Conservation (phyloP, 1,140 invertebrate genomes). For the Goniozus legneri region DNA sequence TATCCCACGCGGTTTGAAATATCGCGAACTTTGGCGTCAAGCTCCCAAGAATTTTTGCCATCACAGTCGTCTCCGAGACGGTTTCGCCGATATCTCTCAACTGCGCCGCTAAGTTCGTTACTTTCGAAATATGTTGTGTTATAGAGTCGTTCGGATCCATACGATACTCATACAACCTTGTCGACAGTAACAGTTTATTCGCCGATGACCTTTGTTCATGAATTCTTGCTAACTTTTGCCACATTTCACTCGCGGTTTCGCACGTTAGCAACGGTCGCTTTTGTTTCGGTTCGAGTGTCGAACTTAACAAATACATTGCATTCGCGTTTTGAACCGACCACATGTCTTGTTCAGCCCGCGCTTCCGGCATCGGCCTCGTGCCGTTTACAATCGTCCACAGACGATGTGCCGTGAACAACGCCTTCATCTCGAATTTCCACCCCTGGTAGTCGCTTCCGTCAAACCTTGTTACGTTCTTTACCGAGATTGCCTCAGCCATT, state of each 20-base stretch:
- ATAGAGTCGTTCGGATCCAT: constrained; percentile 3
- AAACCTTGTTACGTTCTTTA: neutral
- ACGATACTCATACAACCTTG: constrained; percentile 1
- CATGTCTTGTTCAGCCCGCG: neutral
- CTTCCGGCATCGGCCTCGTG: neutral
- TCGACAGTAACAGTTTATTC: constrained; percentile 5
- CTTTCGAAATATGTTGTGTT: constrained; percentile 7
- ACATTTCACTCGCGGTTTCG: constrained; percentile 8
- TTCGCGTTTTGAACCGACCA: neutral
- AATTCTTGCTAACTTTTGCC: constrained; percentile 7
- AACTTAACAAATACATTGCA: neutral
- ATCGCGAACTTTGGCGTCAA: constrained; percentile 1
- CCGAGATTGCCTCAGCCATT: neutral
- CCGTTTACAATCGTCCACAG: neutral
- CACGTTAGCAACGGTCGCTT: neutral
- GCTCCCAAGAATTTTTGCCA: constrained; percentile 11
- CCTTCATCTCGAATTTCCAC: constrained; percentile 1
- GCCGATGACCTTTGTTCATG: constrained; percentile 6
- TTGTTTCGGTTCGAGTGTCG: neutral
- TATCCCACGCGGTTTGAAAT: constrained; percentile 7
- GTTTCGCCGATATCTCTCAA: constrained; percentile 6
- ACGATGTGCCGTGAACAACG: neutral
- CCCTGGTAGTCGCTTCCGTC: neutral
- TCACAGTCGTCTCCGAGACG: constrained; percentile 1
- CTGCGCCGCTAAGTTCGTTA: constrained; percentile 7